Base-by-base conservation (phyloP, 2,888 invertebrate species). In the Phyto melanocephala region DNA sequence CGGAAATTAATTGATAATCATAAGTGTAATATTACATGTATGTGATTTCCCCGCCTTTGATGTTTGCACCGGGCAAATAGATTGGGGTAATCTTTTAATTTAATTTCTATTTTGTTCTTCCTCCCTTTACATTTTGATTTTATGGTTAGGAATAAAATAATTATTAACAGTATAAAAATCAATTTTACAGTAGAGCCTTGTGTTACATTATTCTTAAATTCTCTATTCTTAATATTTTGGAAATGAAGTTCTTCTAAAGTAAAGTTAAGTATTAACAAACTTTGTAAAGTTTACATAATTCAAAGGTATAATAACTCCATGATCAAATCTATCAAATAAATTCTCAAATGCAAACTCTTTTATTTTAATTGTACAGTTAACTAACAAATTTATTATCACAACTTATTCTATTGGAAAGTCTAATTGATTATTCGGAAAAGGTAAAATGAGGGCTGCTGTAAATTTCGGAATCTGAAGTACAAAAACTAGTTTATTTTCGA, bases 261-360 rank as follows among this genome's bases (percentile, higher is more conserved):
- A 63, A 63, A 63, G 62, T 63, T 63, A n/a, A n/a, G n/a, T n/a
- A 33, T 45, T 45, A 42, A 45, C 17, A 11, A n/a, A 33, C 11
- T 65, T 65, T 47, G 47, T 65, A 65, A 65, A 65, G 13, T 35
- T 65, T 13, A 50, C 22, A 50, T 35, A 65, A n/a, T 50, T 65
- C n/a, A 65, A 50, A 33, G 65, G 50, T 50, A 65, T 50, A 47
- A 65, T 11, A 7, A 50, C 50, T 35, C 47, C 35, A 20, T 50
- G 35, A 42, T 11, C 28, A 45, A 63, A 63, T 42, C 20, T 20
- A 20, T 47, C 8, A 6, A 63, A 65, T 17, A 50, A 50, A 47
- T 65, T 50, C n/a, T 47, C 50, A 65, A 65, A 65, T 7, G 13
- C 40, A 60, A 40, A 13, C 13, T 35, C 65, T 45, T 65, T 65